Evolutionary conservation across 2,113 vertebrate genomes (phyloP).

Genomic region (Spermophilus dauricus): DNA sequence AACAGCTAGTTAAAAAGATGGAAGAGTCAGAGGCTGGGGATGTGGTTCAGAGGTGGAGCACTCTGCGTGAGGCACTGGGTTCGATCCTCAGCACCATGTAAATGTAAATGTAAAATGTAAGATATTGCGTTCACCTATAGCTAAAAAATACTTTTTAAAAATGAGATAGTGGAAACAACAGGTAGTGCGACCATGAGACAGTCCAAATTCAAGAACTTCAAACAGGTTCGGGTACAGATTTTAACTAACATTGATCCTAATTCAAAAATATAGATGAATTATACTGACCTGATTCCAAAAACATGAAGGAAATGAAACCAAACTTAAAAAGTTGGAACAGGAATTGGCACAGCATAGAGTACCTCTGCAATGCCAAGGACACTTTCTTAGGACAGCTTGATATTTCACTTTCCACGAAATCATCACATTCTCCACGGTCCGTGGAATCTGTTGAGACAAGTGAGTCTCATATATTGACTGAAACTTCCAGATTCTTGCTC

Average conservation of each 20-base stretch:
- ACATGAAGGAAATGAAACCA: slow-evolving; percentile 93
- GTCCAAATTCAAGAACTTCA: slow-evolving; percentile 93
- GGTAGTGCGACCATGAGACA: slow-evolving; percentile 92
- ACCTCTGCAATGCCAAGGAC: slow-evolving; percentile 92
- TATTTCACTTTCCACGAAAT: slow-evolving; percentile 69
- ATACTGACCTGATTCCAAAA: slow-evolving; percentile 91
- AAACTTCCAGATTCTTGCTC: slow-evolving; percentile 79
- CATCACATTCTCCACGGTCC: slow-evolving; percentile 1
- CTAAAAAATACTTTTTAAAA: slow-evolving; percentile 75
- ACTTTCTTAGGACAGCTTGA: slow-evolving; percentile 91
- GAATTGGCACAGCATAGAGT: slow-evolving; percentile 92
- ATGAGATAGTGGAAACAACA: slow-evolving; percentile 96
- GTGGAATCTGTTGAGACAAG: background rate
- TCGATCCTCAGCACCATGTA: too few species aligned
- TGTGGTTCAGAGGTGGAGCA: too few species aligned
- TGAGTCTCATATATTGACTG: slow-evolving; percentile 35
- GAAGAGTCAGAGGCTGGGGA: too few species aligned
- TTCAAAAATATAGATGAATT: slow-evolving; percentile 92
- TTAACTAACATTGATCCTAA: slow-evolving; percentile 91
- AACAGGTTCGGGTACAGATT: slow-evolving; percentile 84
- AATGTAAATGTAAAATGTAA: too few species aligned
- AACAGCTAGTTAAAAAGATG: slow-evolving; percentile 84
- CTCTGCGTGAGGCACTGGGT: too few species aligned
- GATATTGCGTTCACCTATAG: too few species aligned
- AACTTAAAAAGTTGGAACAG: slow-evolving; percentile 90